These are phyloP conservation scores for Ophion slaviceki DNA, from an alignment of 2,888 invertebrate genomes.

Conservation along the genomic window DNA sequence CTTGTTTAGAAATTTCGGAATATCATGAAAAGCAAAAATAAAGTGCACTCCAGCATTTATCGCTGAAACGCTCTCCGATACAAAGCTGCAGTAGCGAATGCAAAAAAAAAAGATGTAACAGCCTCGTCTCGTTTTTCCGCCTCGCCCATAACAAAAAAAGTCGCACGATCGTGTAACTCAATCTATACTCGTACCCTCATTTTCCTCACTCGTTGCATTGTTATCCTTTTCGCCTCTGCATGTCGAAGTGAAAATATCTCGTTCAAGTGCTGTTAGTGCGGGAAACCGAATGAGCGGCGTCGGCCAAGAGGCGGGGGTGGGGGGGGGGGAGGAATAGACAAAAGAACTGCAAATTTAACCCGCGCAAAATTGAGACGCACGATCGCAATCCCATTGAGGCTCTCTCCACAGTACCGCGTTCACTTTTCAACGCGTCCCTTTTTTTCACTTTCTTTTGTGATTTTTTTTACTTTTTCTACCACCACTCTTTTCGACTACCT, in stretches of 20 bases:
- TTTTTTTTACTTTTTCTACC: not conserved
- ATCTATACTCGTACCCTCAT: constrained; percentile 43
- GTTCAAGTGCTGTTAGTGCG: constrained; percentile 49
- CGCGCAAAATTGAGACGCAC: constrained; percentile 65
- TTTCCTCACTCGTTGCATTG: constrained; percentile 39
- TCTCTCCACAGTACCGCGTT: constrained; percentile 61
- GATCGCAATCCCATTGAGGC: constrained; percentile 58
- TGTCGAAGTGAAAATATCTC: constrained; percentile 52
- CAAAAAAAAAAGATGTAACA: not conserved
- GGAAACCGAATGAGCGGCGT: not conserved
- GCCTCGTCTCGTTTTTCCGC: constrained; percentile 42
- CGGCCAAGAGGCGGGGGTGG: not conserved
- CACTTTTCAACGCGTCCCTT: constrained; percentile 56
- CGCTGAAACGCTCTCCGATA: not conserved
- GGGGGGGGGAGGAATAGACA: constrained; percentile 32
- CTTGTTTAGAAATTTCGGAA: not conserved
- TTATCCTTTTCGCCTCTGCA: constrained; percentile 54
- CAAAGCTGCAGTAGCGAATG: not conserved
- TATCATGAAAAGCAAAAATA: not conserved
- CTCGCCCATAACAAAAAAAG: constrained; percentile 51
- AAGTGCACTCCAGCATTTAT: not conserved
- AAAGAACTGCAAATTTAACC: constrained; percentile 58
- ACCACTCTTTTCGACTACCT: constrained; percentile 8
- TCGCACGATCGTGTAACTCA: constrained; percentile 54
- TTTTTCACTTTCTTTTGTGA: not conserved